phyloP scores from a whole-genome alignment of 2,888 invertebrate species.

The Drosophila austrosaltans region DNA sequence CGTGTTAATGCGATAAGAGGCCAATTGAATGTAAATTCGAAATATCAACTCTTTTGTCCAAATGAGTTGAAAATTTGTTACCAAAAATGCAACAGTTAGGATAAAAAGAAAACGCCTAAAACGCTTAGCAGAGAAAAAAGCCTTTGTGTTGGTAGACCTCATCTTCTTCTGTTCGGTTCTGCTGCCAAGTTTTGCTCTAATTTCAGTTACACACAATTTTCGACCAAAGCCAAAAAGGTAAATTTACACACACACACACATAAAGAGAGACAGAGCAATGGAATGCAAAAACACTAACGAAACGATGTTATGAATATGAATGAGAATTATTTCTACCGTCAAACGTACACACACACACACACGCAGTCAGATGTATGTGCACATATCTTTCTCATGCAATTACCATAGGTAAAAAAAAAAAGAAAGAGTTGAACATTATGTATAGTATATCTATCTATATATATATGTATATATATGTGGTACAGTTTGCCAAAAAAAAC shows the following conservation, averaged over 20 bases:
- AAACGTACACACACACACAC: background rate
- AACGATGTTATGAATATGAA: conserved; percentile 76
- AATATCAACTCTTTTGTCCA: conserved; percentile 1
- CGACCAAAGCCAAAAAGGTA: conserved; percentile 38
- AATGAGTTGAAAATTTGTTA: conserved; percentile 2
- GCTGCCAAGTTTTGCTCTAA: conserved; percentile 3
- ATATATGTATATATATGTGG: conserved; percentile 3
- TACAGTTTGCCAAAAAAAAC: conserved; percentile 30
- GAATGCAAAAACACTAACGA: conserved; percentile 50
- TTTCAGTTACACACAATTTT: conserved; percentile 65
- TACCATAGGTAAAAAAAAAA: conserved; percentile 51
- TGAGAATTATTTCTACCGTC: conserved; percentile 49
- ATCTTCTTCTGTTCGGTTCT: background rate
- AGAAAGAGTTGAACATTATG: conserved; percentile 52
- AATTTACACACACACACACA: conserved; percentile 21
- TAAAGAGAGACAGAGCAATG: conserved; percentile 22
- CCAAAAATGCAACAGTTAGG: background rate
- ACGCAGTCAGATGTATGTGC: background rate
- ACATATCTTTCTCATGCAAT: conserved; percentile 38
- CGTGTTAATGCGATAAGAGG: conserved; percentile 8
- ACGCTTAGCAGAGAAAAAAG: background rate
- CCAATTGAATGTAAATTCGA: conserved; percentile 5
- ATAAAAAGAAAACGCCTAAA: background rate
- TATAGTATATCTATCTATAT: conserved; percentile 33
- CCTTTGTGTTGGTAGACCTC: background rate